Base-by-base conservation (phyloP, 2,113 vertebrate genomes). In the Diadophis punctatus region DNA sequence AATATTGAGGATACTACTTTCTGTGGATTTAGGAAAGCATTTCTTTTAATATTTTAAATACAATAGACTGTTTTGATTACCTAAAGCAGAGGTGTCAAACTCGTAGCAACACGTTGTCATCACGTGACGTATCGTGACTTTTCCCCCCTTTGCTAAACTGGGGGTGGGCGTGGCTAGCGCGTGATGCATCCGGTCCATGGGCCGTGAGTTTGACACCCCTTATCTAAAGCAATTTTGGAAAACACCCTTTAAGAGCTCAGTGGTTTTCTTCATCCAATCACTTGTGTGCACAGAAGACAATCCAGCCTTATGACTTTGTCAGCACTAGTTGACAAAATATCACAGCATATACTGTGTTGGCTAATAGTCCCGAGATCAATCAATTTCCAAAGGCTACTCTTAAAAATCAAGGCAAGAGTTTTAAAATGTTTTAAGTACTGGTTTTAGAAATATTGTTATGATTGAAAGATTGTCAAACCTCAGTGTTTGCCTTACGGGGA, bases 31-130 rank as follows among this genome's bases (percentile, higher is more conserved):
- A 46, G n/a, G 46, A 25, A 22, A 55, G 6, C 18, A 43, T 87
- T 86, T 80, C 43, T 18, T 91, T 11, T 92, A 68, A 68, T n/a
- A 3, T 94, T 92, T 4, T 87, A 95, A 90, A 56, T 87, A 39
- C 86, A 87, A 49, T 90, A 68, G 7, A 93, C 49, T 39, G 90
- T 7, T 0, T 0, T 2, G 88, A 56, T 93, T 11, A 91, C 93
- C 86, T 53, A 48, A 55, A 14, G 16, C 5, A 51, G 4, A 16
- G 53, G 53, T 53, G 18, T 55, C 18, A 55, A 55, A 55, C 18
- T 55, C 52, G 1, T 16, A 16, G 52, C 14, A 16, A 14, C 52
- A 52, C 1, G 0, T 52, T 52, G 14, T 52, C 52, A 16, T 52
- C 52, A 16, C 3, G 12, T 52, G 52, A 52, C 12, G 3, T 52